Base-by-base conservation (phyloP, 2,113 vertebrate species). In the Chunga burmeisteri region DNA sequence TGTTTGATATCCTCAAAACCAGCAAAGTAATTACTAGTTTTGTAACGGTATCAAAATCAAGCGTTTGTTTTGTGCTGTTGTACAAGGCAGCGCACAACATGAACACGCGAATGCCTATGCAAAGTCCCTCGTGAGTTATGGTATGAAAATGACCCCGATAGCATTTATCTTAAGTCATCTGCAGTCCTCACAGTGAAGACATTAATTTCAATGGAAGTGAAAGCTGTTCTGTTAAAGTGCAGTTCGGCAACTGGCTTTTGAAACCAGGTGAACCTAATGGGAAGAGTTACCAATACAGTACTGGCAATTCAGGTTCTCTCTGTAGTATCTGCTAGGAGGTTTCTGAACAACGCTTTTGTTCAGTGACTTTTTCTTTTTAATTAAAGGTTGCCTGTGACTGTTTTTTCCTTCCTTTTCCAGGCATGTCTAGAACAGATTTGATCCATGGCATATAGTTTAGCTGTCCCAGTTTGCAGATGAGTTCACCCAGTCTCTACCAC, bases 1-100 rank as follows among this genome's bases (percentile, higher is more conserved):
- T 99, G 98, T 99, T 99, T 53, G 98, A 95, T 47, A 98, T 99
- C 97, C 97, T 99, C 78, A 99, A 98, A 65, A 99, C 98, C 96
- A 99, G 99, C 98, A 99, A 99, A 94, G 99, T 99, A 86, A 97
- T 26, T 34, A 22, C 11, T 25, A 10, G 10, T 42, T 91, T 30
- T 25, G 6, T 46, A 62, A 30, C 10, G 9, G 18, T 29, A 25
- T 32, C 44, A 62, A 26, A 79, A 22, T 22, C 22, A 6, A 42
- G 55, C 0, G 4, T 7, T 83, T 21, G 11, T 4, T 11, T 46
- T 61, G 30, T 59, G 59, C 49, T 25, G 2, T 11, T 17, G 18
- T 7, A 7, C 4, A 3, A 29, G 29, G 26, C 8, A 20, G 46
- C 2, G 16, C n/a, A 9, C 67, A 40, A 3, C 4, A 10, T 18